Percentiles rank a stretch among this genome's conserved stretches.
Conservation (phyloP, 2,797 vertebrate species). For the Phrynocephalus vlangalii region DNA sequence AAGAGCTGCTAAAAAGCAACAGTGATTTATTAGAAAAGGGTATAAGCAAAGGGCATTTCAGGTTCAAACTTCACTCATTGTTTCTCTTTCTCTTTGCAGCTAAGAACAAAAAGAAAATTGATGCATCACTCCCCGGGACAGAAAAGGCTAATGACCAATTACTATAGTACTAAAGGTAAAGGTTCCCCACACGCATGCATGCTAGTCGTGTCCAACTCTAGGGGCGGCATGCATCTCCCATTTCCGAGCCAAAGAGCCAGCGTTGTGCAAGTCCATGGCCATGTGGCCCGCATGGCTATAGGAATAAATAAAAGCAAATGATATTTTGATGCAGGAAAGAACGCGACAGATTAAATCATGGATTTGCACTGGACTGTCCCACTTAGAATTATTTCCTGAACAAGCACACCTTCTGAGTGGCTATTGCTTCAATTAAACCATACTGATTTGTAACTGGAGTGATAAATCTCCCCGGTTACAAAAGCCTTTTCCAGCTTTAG, state of each 20-base stretch:
- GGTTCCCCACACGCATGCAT: too few species aligned
- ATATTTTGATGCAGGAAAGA: not conserved
- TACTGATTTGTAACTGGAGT: not conserved
- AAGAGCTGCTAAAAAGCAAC: not conserved
- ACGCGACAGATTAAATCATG: not conserved
- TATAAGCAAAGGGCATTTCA: not conserved
- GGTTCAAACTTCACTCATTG: not conserved
- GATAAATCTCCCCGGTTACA: too few species aligned
- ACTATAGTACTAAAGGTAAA: too few species aligned
- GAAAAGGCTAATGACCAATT: not conserved
- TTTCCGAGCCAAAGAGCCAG: too few species aligned
- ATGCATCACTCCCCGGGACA: rapidly evolving
- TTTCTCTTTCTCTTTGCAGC: not conserved
- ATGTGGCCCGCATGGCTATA: not conserved
- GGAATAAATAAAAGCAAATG: not conserved
- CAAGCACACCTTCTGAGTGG: not conserved
- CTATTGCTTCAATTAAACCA: not conserved
- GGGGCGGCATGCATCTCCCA: too few species aligned
- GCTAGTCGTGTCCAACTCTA: too few species aligned
- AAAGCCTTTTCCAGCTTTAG: too few species aligned
- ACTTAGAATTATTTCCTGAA: not conserved
- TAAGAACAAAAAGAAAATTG: not conserved
- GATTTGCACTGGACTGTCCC: not conserved
- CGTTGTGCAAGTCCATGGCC: too few species aligned
- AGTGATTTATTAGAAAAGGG: not conserved